phyloP scores from a whole-genome alignment of 2,888 invertebrate genomes.

The Chrysolina haemoptera region DNA sequence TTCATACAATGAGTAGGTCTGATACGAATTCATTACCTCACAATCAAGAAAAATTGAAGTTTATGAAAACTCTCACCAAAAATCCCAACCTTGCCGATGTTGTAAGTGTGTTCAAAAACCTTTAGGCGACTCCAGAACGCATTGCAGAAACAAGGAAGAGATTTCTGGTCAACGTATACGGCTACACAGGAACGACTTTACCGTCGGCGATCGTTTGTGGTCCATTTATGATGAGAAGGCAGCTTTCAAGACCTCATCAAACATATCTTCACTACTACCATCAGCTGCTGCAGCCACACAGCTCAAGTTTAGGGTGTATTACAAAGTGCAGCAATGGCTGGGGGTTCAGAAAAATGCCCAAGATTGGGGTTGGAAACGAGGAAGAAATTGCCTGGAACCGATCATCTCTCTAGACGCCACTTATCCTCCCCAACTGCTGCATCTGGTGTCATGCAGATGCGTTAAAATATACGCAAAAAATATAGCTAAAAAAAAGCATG shows the following conservation, averaged over 20 bases:
- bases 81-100: slow-evolving; percentile 1
- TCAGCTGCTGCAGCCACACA: background rate
- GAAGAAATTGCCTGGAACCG: too few species aligned
- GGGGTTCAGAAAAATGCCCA: too few species aligned
- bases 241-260: background rate
- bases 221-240: background rate
- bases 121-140: slow-evolving; percentile 8
- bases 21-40: too few species aligned
- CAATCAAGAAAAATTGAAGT: too few species aligned
- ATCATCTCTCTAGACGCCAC: too few species aligned
- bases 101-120: slow-evolving; percentile 22
- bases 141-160: background rate
- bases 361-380: too few species aligned
- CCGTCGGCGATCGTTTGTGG: background rate
- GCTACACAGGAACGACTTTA: background rate
- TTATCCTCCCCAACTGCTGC: too few species aligned
- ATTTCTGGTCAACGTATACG: slow-evolving; percentile 15
- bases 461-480: too few species aligned
- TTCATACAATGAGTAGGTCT: background rate
- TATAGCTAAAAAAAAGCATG: too few species aligned
- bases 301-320: too few species aligned
- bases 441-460: too few species aligned
- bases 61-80: background rate
- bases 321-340: too few species aligned
- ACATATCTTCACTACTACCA: background rate